phyloP scores from a whole-genome alignment of 2,797 vertebrate genomes.

The Ctenochaetus hawaiiensis region DNA sequence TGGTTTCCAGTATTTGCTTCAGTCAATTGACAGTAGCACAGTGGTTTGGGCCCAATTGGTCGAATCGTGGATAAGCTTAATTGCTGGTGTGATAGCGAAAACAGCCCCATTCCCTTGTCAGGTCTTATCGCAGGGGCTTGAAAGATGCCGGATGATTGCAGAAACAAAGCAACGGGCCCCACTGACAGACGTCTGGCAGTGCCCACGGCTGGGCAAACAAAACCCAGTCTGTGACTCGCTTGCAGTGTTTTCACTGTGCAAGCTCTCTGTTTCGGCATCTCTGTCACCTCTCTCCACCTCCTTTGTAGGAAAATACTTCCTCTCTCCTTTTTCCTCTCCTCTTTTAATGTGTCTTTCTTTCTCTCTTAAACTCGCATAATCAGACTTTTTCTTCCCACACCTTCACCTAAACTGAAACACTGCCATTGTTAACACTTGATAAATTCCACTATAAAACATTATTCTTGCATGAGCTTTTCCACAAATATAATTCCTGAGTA shows the following conservation, averaged over 20 bases:
- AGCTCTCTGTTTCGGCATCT: constrained; percentile 48
- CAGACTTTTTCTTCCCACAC: constrained; percentile 24
- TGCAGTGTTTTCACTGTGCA: constrained; percentile 53
- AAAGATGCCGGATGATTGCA: constrained; percentile 76
- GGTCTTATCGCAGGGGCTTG: constrained; percentile 72
- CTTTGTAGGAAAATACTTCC: constrained; percentile 33
- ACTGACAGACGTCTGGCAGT: constrained; percentile 81
- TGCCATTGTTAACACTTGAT: constrained; percentile 64
- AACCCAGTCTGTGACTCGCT: constrained; percentile 63
- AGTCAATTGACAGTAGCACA: constrained; percentile 74
- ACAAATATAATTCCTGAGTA: constrained; percentile 58
- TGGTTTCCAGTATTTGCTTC: constrained; percentile 68
- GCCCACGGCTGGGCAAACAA: constrained; percentile 65
- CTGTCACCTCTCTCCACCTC: constrained; percentile 55
- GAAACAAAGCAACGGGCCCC: constrained; percentile 69
- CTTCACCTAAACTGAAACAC: constrained; percentile 39
- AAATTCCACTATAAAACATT: constrained; percentile 70
- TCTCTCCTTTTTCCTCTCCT: constrained; percentile 27
- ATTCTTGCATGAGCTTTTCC: constrained; percentile 63
- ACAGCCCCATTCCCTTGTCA: constrained; percentile 67
- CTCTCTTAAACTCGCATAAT: constrained; percentile 14
- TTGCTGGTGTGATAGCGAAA: constrained; percentile 78
- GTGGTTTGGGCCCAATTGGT: constrained; percentile 77
- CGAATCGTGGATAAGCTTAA: constrained; percentile 79
- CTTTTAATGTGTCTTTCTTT: constrained; percentile 16